Conservation (phyloP, 1,140 invertebrate genomes). For the Diorhabda carinulata region DNA sequence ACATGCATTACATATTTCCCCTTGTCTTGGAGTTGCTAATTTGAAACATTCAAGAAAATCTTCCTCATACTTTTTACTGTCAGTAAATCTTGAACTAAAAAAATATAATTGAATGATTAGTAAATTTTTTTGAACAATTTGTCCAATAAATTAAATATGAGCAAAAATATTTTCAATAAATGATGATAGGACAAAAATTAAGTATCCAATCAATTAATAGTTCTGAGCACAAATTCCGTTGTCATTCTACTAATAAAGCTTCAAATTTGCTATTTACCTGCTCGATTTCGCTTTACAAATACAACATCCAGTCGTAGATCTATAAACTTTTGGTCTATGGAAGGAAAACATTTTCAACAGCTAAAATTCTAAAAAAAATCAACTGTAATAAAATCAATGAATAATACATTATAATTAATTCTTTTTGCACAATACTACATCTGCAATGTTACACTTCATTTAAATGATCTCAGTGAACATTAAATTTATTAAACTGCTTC, state of each 20-base stretch:
- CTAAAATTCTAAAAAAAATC: neutral
- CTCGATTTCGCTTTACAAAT: slow-evolving; percentile 87
- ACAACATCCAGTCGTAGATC: slow-evolving; percentile 79
- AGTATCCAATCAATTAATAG: neutral
- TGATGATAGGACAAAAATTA: slow-evolving; percentile 1
- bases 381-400: no score
- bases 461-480: no score
- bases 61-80: slow-evolving; percentile 81
- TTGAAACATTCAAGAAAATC: slow-evolving; percentile 83
- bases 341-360: slow-evolving; percentile 73
- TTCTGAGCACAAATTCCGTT: neutral
- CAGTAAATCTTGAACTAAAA: slow-evolving; percentile 78
- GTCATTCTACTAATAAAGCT: neutral
- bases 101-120: neutral
- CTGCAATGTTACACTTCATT: no score
- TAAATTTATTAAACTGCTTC: no score
- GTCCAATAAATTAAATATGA: neutral
- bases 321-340: slow-evolving; percentile 85
- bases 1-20: slow-evolving; percentile 88
- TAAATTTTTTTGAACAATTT: neutral
- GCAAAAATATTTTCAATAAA: slow-evolving; percentile 6
- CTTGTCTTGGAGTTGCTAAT: slow-evolving; percentile 69
- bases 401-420: no score
- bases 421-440: no score
- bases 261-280: slow-evolving; percentile 50